phyloP scores from a whole-genome alignment of 2,888 invertebrate species.

The Diaprepes abbreviatus region DNA sequence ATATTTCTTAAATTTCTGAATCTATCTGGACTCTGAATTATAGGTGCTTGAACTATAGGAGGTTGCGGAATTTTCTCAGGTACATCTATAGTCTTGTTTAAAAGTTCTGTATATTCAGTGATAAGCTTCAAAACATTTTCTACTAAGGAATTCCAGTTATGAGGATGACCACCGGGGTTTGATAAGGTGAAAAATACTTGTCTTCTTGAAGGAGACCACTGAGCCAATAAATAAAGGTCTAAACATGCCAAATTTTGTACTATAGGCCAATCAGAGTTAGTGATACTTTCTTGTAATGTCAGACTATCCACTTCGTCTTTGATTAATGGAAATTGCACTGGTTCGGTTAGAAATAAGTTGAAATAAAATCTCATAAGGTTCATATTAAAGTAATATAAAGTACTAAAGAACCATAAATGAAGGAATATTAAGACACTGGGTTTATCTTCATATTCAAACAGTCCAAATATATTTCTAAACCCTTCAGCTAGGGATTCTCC shows the following conservation, averaged over 20 bases:
- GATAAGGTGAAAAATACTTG: conserved; percentile 79
- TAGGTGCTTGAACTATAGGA: conserved; percentile 32
- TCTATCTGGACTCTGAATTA: conserved; percentile 50
- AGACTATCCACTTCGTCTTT: conserved; percentile 66
- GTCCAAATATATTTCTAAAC: conserved; percentile 70
- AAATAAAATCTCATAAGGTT: conserved; percentile 80
- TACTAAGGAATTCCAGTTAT: conserved; percentile 85
- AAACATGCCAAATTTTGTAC: conserved; percentile 83
- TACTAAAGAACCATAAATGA: conserved; percentile 78
- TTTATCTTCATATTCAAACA: conserved; percentile 69
- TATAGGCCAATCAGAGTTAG: conserved; percentile 74
- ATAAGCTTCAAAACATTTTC: conserved; percentile 76
- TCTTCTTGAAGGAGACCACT: conserved; percentile 74
- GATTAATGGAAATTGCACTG: conserved; percentile 76
- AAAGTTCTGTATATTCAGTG: conserved; percentile 75
- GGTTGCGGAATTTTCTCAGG: conserved; percentile 39
- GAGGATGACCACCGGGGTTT: conserved; percentile 88
- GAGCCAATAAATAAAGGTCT: conserved; percentile 78
- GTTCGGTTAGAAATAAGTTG: conserved; percentile 79
- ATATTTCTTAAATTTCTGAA: conserved; percentile 62
- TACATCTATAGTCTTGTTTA: conserved; percentile 67
- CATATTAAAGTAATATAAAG: conserved; percentile 79
- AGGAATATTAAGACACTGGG: conserved; percentile 70
- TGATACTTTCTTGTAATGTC: conserved; percentile 75
- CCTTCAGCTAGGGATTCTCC: conserved; percentile 71